Base-by-base conservation (phyloP, 2,113 vertebrate species). In the Terrapene triunguis region DNA sequence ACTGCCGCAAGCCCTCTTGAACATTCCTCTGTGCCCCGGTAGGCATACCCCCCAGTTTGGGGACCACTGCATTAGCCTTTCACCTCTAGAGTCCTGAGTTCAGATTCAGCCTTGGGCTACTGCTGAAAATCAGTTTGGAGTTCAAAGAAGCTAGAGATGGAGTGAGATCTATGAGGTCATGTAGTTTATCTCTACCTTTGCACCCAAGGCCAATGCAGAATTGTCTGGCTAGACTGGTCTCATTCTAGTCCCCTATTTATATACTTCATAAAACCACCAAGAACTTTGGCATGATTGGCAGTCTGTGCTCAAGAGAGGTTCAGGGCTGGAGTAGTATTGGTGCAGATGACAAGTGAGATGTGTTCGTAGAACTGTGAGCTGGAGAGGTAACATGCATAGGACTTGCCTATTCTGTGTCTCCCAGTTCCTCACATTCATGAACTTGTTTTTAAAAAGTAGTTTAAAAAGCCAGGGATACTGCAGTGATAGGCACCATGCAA, bases 31-130 rank as follows among this genome's bases (percentile, higher is more conserved):
- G 57, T 32, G 57, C 5, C 57, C 12, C 27, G 5, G 1, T 62
- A 62, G 27, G 57, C 27, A 62, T 32, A 3, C 12, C 57, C 12
- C 27, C 32, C 12, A 59, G 27, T 59, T 59, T 59, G 57, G 27
- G 27, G 57, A 59, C 57, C 27, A 59, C 57, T 29, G 92, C 95
- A 93, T 92, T 55, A 81, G 13, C 50, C 42, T 4, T 83, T 96
- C 3, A 8, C 0, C 84, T 87, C 81, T 95, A n/a, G 16, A 88
- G 38, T 5, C 42, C 38, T 80, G 80, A 93, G 44, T 87, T 72
- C 85, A 91, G 79, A 74, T 88, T 88, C 93, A 74, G 14, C 78
- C 94, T 84, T 72, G n/a, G 35, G 74, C 94, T 62, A 54, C 4
- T 14, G 72, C 69, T 87, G 1, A 72, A 78, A 51, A 82, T 54